Percentiles rank a stretch among this genome's conserved stretches.
These are phyloP conservation scores for Papilio protenor DNA, from an alignment of 2,888 invertebrate genomes.

Conservation along the genomic window DNA sequence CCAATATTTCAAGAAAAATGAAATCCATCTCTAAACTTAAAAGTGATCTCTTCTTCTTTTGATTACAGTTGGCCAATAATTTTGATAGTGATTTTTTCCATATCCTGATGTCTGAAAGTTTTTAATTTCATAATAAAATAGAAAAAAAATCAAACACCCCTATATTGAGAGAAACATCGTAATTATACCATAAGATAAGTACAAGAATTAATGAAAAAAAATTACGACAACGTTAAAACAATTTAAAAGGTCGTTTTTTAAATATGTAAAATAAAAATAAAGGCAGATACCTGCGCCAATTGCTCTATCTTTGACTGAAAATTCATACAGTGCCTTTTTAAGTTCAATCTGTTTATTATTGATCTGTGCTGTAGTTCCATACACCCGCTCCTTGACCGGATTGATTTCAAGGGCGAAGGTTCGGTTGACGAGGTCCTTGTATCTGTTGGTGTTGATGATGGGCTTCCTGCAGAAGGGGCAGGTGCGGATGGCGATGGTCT, in stretches of 20 bases:
- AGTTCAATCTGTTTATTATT: constrained; percentile 51
- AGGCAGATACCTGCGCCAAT: not conserved
- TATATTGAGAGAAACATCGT: not conserved
- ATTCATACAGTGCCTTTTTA: not conserved
- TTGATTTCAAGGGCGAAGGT: constrained; percentile 70
- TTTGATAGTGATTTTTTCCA: constrained; percentile 47
- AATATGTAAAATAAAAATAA: not conserved
- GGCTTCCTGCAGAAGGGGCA: constrained; percentile 86
- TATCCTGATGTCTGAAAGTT: constrained; percentile 51
- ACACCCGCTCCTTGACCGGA: constrained; percentile 69
- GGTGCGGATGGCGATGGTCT: constrained; percentile 62
- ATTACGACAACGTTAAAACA: not conserved
- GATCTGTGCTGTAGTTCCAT: constrained; percentile 64
- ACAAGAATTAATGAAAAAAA: not conserved
- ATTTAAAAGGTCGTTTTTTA: not conserved
- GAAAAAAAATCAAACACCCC: not conserved
- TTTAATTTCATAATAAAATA: not conserved
- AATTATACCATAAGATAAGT: not conserved
- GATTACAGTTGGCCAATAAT: constrained; percentile 46
- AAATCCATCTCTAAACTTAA: constrained; percentile 63
- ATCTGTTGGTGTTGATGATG: constrained; percentile 83
- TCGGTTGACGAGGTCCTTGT: constrained; percentile 80
- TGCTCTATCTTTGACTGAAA: constrained; percentile 9
- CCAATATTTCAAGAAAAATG: constrained; percentile 60
- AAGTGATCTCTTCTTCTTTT: constrained; percentile 55